Conservation (phyloP, 2,888 invertebrate genomes). For the Urechis unicinctus region DNA sequence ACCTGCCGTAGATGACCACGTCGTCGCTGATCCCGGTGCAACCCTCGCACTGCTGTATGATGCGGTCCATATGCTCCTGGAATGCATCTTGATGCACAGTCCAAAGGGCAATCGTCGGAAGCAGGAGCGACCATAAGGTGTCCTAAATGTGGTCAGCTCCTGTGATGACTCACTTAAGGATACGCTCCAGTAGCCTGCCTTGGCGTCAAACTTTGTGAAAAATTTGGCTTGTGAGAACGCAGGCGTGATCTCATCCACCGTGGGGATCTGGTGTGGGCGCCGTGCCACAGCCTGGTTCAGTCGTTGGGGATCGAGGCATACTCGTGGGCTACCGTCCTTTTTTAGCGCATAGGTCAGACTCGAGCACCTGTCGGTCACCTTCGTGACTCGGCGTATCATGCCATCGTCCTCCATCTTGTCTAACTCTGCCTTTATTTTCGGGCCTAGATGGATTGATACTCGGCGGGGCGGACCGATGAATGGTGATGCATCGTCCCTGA, state of each 20-base stretch:
- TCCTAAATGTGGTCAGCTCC: conserved; percentile 16
- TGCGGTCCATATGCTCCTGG: background rate
- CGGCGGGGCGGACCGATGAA: background rate
- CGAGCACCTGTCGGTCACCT: conserved; percentile 10
- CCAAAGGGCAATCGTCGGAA: background rate
- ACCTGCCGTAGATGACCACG: background rate
- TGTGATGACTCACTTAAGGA: conserved; percentile 12
- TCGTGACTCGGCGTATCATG: background rate
- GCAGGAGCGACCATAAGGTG: background rate
- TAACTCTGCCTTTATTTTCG: conserved; percentile 1
- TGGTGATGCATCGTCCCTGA: background rate
- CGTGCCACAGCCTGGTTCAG: conserved; percentile 17
- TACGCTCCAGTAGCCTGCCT: conserved; percentile 18
- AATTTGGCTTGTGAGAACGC: conserved; percentile 12
- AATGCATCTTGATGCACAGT: background rate
- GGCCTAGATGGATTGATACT: background rate
- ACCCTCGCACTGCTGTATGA: background rate
- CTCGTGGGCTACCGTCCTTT: conserved; percentile 13
- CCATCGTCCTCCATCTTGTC: background rate
- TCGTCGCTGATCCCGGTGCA: background rate
- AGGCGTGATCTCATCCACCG: conserved; percentile 19
- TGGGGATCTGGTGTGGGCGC: conserved; percentile 15
- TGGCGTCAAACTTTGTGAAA: conserved; percentile 20
- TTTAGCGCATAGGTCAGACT: conserved; percentile 9
- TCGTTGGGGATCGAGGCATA: conserved; percentile 16